Base-by-base conservation (phyloP, 2,797 vertebrate genomes). In the Dryobates pubescens region DNA sequence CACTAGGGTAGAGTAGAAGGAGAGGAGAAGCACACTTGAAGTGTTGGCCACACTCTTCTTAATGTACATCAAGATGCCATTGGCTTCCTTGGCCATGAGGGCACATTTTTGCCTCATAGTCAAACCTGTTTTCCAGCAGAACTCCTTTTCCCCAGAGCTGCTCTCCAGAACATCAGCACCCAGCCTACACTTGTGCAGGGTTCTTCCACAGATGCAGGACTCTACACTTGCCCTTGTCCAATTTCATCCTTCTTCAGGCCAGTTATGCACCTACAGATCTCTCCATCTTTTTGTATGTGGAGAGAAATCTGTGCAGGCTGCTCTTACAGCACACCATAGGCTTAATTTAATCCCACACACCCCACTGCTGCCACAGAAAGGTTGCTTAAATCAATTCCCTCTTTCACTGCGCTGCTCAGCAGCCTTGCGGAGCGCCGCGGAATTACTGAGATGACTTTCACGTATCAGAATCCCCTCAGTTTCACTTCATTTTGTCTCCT, bases 341-440 rank as follows among this genome's bases (percentile, higher is more conserved):
- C 93, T 96, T 97, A 97, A 98, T 97, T 97, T 96, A 97, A 97
- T 98, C 98, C 93, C 93, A 92, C 91, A 97, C 97, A 98, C 94
- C 95, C 95, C 97, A 96, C 75, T 96, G 96, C 96, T 96, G 92
- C 92, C 93, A 96, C 88, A 94, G 96, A 97, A 97, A 49, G 91
- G 92, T 95, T 97, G 96, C 96, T 97, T 97, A 97, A 97, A 97
- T 97, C 96, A 97, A 97, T 97, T 97, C 96, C 89, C 93, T 96
- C 96, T 96, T 97, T 97, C 97, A 98, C 98, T 97, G 97, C 7
- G 38, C 92, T 5, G 47, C 91, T 96, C 96, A 96, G 96, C 92
- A 97, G 86, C 78, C 77, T 94, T 77, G 47, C 90, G 96, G 96
- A 96, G 96, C 96, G 96, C 96, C 95, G 96, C 95, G 95, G 96